phyloP scores from a whole-genome alignment of 2,113 vertebrate genomes.

The Paramormyrops kingsleyae region DNA sequence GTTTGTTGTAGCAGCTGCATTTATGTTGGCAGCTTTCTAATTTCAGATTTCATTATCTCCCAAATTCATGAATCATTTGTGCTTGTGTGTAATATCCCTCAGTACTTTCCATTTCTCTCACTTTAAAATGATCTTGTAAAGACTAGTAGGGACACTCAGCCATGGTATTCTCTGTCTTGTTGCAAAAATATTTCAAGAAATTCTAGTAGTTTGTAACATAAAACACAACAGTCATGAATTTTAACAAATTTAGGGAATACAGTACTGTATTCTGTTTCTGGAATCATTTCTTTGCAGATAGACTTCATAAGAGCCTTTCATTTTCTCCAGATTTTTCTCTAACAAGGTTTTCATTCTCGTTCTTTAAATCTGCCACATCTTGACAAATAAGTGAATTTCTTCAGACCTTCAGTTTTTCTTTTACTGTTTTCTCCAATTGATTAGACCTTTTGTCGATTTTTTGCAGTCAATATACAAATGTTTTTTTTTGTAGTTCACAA shows the following conservation, averaged over 20 bases:
- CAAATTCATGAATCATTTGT: not conserved
- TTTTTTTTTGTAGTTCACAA: not conserved
- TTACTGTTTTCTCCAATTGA: not conserved
- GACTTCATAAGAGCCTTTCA: not conserved
- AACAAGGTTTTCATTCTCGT: not conserved
- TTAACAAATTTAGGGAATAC: no score
- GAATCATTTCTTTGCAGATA: not conserved
- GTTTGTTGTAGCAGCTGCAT: not conserved
- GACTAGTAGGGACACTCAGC: no score
- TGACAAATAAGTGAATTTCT: not conserved
- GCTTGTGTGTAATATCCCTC: not conserved
- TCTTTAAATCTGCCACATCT: not conserved
- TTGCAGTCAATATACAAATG: not conserved
- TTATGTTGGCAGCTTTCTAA: not conserved
- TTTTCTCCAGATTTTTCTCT: not conserved
- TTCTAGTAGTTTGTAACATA: no score
- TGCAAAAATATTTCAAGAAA: no score
- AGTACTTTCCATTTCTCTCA: not conserved
- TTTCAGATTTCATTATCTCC: not conserved
- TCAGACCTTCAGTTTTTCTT: not conserved
- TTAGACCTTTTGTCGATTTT: not conserved
- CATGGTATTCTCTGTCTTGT: no score
- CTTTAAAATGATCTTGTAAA: not conserved
- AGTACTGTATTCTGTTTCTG: not conserved
- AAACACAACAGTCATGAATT: no score